phyloP scores from a whole-genome alignment of 2,888 invertebrate species.

The Chorisops tibialis region DNA sequence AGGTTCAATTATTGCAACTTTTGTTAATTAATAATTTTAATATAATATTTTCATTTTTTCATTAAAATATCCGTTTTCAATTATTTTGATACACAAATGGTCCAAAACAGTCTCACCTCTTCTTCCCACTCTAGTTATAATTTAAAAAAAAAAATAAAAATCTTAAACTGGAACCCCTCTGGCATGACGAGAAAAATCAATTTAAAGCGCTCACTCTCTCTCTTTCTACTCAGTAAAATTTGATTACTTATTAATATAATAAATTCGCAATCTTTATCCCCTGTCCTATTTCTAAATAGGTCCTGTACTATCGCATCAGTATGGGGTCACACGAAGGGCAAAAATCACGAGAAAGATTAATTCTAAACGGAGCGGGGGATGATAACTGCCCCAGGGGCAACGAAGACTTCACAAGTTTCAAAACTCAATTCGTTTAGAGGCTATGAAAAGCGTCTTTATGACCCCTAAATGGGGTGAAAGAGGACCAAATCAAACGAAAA shows the following conservation, averaged over 20 bases:
- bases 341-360: constrained; percentile 5
- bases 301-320: neutral
- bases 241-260: constrained; percentile 32
- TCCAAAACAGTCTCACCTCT: too few species aligned
- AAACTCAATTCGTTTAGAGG: neutral
- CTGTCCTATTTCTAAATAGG: neutral
- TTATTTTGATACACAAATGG: too few species aligned
- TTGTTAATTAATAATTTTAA: too few species aligned
- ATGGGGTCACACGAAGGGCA: constrained; percentile 10
- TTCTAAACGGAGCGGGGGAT: constrained; percentile 6
- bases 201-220: constrained; percentile 27
- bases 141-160: too few species aligned
- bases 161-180: too few species aligned
- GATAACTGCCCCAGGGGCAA: constrained; percentile 2
- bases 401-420: constrained; percentile 1
- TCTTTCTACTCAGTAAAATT: constrained; percentile 23
- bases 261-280: constrained; percentile 32
- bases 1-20: too few species aligned
- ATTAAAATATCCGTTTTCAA: too few species aligned
- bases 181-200: constrained; percentile 26
- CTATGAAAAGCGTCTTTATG: neutral
- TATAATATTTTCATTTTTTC: too few species aligned
- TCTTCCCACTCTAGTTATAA: too few species aligned
- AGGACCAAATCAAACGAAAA: too few species aligned
- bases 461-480: neutral